These are phyloP conservation scores for Pteromalus puparum DNA, from an alignment of 1,140 invertebrate genomes.

Conservation along the genomic window DNA sequence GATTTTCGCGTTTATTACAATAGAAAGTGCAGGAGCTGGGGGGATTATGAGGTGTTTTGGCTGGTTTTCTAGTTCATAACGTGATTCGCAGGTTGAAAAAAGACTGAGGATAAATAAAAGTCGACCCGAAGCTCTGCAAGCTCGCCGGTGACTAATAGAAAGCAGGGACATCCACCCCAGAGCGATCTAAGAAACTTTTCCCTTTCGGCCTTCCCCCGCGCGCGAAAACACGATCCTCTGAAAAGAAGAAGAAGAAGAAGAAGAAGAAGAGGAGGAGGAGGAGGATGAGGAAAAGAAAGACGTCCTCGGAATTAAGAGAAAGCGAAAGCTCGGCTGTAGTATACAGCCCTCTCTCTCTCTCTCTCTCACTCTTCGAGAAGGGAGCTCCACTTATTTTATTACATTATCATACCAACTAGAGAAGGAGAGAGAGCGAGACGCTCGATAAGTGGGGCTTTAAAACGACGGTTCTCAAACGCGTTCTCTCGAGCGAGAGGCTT, in stretches of 20 bases:
- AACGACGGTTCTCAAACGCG: constrained; percentile 69
- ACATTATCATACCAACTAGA: constrained; percentile 75
- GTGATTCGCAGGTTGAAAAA: no score
- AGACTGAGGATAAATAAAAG: no score
- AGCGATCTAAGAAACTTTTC: neutral
- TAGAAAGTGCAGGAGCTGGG: no score
- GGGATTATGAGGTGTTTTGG: no score
- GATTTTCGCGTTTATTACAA: no score
- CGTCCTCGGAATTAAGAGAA: neutral
- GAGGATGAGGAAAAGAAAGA: constrained; percentile 12
- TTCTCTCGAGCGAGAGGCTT: constrained; percentile 46
- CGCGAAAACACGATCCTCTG: neutral
- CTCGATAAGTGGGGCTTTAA: constrained; percentile 74
- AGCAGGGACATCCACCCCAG: neutral
- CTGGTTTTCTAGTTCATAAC: no score
- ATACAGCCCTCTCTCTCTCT: neutral
- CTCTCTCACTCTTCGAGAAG: constrained; percentile 26
- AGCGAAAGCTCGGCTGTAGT: neutral
- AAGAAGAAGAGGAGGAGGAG: neutral
- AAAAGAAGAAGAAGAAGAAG: constrained; percentile 23
- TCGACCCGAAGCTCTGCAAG: no score
- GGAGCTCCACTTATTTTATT: constrained; percentile 75
- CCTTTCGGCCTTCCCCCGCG: neutral
- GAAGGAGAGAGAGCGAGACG: constrained; percentile 42
- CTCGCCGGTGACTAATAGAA: no score